These are phyloP conservation scores for Synodontis membranacea DNA, from an alignment of 2,113 vertebrate genomes.

Conservation along the genomic window DNA sequence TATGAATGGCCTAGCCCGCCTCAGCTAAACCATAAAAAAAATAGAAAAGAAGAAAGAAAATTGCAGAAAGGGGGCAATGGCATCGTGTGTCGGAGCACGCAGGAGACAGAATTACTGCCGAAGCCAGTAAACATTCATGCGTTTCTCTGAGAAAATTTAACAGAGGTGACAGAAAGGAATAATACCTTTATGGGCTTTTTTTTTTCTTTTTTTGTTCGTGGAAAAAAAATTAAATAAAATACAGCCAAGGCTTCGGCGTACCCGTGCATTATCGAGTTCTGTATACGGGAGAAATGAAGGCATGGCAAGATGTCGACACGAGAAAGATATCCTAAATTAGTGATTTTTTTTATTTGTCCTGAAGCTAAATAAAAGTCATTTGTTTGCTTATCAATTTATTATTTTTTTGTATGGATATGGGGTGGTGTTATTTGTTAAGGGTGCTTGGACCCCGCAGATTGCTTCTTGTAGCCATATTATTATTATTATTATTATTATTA, in stretches of 20 bases:
- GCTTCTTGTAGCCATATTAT: not conserved
- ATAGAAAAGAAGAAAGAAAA: conserved; percentile 24
- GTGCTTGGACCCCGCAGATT: not conserved
- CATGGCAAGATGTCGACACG: not conserved
- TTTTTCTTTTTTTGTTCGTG: conserved; percentile 31
- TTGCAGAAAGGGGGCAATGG: conserved; percentile 11
- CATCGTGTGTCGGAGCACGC: conserved; percentile 30
- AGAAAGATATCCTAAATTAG: conserved; percentile 24
- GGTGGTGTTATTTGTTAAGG: not conserved
- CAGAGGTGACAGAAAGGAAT: conserved; percentile 38
- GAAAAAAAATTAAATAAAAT: conserved; percentile 28
- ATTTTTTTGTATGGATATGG: not conserved
- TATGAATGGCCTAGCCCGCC: conserved; percentile 39
- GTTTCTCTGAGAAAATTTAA: conserved; percentile 44
- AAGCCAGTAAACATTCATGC: conserved; percentile 33
- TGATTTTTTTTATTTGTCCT: conserved; percentile 25
- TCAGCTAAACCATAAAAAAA: conserved; percentile 46
- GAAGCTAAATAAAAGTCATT: conserved; percentile 32
- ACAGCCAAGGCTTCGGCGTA: not conserved
- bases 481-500: not conserved
- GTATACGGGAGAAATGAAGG: not conserved
- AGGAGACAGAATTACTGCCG: conserved; percentile 12
- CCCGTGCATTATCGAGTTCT: not conserved
- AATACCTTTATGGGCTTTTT: conserved; percentile 34
- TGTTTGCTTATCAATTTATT: conserved; percentile 9